phyloP scores from a whole-genome alignment of 2,888 invertebrate genomes.

The Limnephilus lunatus region DNA sequence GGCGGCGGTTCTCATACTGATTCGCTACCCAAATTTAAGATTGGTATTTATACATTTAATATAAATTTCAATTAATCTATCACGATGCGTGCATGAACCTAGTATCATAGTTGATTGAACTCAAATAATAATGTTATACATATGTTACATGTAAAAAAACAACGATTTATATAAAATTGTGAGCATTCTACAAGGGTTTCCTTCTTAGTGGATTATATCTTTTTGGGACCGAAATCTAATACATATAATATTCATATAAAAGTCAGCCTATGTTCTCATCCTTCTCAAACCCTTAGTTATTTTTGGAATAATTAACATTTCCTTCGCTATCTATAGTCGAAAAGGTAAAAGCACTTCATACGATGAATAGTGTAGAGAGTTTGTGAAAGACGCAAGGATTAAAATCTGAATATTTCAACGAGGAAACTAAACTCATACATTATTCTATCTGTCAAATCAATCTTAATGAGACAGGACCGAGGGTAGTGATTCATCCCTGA shows the following conservation, averaged over 20 bases:
- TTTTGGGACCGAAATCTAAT: not conserved
- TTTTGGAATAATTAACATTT: not conserved
- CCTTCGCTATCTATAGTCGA: not conserved
- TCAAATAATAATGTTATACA: too few species aligned
- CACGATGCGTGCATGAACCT: too few species aligned
- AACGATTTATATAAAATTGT: too few species aligned
- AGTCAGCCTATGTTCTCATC: not conserved
- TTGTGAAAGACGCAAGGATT: not conserved
- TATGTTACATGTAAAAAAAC: too few species aligned
- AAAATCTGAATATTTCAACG: not conserved
- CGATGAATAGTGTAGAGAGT: not conserved
- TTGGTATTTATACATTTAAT: too few species aligned
- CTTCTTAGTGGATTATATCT: not conserved
- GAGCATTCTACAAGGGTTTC: too few species aligned
- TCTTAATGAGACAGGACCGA: constrained; percentile 23
- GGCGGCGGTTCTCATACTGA: too few species aligned
- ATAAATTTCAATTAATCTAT: too few species aligned
- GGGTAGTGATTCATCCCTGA: not conserved
- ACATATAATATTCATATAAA: not conserved
- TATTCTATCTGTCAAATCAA: constrained; percentile 36
- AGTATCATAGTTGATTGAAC: too few species aligned
- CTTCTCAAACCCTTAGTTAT: not conserved
- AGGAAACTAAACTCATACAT: constrained; percentile 20
- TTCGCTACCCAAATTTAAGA: too few species aligned
- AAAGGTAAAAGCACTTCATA: not conserved